Conservation (phyloP, 1,140 invertebrate genomes). For the Agrypnia vestita region DNA sequence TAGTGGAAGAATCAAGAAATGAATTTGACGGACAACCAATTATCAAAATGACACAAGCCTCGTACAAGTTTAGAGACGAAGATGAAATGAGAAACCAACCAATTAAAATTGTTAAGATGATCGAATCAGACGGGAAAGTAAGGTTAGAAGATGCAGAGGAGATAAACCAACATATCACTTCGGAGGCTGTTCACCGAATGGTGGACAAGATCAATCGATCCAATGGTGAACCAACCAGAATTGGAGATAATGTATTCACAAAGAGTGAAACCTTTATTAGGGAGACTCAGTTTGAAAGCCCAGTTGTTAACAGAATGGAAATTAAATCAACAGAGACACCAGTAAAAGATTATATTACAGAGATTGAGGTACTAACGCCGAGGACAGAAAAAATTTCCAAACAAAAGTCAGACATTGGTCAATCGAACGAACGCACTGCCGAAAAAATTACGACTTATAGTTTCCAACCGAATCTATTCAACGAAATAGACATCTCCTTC, state of each 20-base stretch:
- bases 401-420: constrained; percentile 61
- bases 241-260: neutral
- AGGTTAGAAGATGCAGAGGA: constrained; percentile 32
- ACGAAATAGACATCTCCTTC: constrained; percentile 69
- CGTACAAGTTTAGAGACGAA: constrained; percentile 57
- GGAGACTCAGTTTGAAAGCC: neutral
- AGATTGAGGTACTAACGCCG: constrained; percentile 70
- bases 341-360: constrained; percentile 64
- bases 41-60: constrained; percentile 55
- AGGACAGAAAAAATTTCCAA: constrained; percentile 64
- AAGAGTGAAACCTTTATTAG: constrained; percentile 22
- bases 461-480: constrained; percentile 65
- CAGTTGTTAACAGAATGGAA: constrained; percentile 44
- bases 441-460: constrained; percentile 48
- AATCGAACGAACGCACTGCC: constrained; percentile 60
- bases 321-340: constrained; percentile 28
- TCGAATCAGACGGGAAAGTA: constrained; percentile 60
- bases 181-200: constrained; percentile 44
- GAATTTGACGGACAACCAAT: constrained; percentile 48
- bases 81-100: constrained; percentile 67
- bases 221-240: constrained; percentile 28
- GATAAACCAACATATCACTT: neutral
- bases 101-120: constrained; percentile 55
- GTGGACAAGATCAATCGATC: constrained; percentile 49
- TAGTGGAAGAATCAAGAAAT: constrained; percentile 63